Percentiles rank a stretch among this genome's conserved stretches.
These are phyloP conservation scores for Lasioglossum albipes DNA, from an alignment of 1,140 invertebrate genomes.

Conservation along the genomic window DNA sequence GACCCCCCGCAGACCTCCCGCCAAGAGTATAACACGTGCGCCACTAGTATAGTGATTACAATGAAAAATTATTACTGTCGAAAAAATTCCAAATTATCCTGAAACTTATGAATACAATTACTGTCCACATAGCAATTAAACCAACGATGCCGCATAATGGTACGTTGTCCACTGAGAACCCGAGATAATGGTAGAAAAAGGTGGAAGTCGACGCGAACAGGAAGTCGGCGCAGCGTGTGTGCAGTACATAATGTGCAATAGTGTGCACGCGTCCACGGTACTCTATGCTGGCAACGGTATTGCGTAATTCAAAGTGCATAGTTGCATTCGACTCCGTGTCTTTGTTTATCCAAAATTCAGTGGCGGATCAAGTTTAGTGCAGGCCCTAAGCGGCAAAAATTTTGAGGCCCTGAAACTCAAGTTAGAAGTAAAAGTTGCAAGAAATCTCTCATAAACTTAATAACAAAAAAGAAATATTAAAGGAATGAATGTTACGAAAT, in stretches of 20 bases:
- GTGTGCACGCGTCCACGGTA: not conserved
- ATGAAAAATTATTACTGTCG: too few species aligned
- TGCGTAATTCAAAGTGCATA: slow-evolving; percentile 32
- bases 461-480: too few species aligned
- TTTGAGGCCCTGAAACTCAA: too few species aligned
- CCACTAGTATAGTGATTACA: too few species aligned
- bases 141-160: slow-evolving; percentile 17
- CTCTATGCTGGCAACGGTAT: slow-evolving; percentile 10
- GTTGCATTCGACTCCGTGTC: not conserved
- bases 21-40: too few species aligned
- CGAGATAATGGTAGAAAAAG: slow-evolving; percentile 34
- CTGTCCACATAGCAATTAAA: slow-evolving; percentile 6
- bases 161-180: slow-evolving; percentile 24
- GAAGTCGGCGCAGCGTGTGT: slow-evolving; percentile 12
- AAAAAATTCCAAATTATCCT: not conserved
- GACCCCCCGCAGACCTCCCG: too few species aligned
- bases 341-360: not conserved
- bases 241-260: too few species aligned
- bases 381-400: too few species aligned
- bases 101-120: not conserved
- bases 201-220: slow-evolving; percentile 30
- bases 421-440: too few species aligned
- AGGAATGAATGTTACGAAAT: too few species aligned
- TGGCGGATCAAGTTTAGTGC: too few species aligned
- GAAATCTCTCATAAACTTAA: too few species aligned